These are phyloP conservation scores for Minunthozetes semirufus DNA, from an alignment of 2,888 invertebrate species.

Conservation along the genomic window DNA sequence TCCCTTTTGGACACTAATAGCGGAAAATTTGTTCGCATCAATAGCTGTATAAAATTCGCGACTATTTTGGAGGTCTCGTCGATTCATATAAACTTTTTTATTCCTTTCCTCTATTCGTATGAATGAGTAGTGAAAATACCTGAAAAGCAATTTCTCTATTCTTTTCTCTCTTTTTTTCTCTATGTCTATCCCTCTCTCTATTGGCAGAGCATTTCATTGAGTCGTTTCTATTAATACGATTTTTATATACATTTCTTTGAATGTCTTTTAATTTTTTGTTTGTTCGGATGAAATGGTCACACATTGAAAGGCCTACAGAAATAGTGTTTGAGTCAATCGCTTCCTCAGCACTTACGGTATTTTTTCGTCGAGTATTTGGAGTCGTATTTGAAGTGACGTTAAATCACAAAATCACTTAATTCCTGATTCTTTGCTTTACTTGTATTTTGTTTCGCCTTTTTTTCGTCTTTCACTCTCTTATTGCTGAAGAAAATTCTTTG, in stretches of 20 bases:
- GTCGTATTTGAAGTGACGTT: not conserved
- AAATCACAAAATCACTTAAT: constrained; percentile 12
- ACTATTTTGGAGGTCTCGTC: no score
- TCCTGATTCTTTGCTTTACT: not conserved
- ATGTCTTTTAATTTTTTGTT: not conserved
- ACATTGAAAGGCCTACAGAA: not conserved
- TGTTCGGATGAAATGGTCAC: not conserved
- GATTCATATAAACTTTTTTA: not conserved
- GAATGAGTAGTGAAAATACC: not conserved
- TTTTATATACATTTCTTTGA: not conserved
- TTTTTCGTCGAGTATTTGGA: not conserved
- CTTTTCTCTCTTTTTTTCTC: not conserved
- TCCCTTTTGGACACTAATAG: no score
- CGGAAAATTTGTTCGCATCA: no score
- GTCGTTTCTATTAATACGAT: not conserved
- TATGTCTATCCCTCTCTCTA: no score
- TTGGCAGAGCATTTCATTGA: no score
- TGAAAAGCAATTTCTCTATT: not conserved
- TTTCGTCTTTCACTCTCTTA: not conserved
- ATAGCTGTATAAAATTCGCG: not conserved
- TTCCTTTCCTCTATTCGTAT: not conserved
- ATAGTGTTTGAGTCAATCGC: not conserved
- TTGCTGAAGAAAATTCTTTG: not conserved
- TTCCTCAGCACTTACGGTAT: not conserved
- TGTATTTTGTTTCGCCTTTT: not conserved